Base-by-base conservation (phyloP, 1,140 invertebrate species). In the Triops longicaudatus region DNA sequence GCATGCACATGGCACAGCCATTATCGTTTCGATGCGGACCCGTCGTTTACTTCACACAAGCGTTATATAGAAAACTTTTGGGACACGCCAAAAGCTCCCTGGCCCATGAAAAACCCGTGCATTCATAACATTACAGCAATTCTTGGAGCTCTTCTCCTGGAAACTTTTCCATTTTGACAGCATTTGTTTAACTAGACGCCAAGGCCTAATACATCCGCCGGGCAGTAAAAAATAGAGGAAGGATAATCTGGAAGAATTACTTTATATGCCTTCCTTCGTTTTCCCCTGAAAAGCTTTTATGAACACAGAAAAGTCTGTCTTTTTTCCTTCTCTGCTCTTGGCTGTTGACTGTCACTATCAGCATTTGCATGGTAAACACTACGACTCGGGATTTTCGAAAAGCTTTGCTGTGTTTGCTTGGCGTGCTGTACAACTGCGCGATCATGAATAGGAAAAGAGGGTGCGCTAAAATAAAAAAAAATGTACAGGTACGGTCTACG, bases 21-120 rank as follows among this genome's bases (percentile, higher is more conserved):
- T 63, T 63, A 63, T 63, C 50, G 50, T 63, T 63, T 63, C 50
- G 50, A 63, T 63, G 50, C 50, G 50, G 50, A 63, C 50, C 50
- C 50, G 10, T 63, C 50, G 50, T 63, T 63, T 63, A 63, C 50
- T 63, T 63, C 50, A 63, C 50, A 63, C 50, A 63, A 63, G 22
- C 50, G 50, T 22, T 63, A 63, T 63, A 63, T 22, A 63, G 50
- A 63, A 63, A 63, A 63, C 50, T 63, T 63, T 22, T n/a, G 50
- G 50, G 50, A 63, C 50, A 63, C 50, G 50, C 50, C 50, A 63
- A 63, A 63, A 22, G 22, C 50, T 63, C 50, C 50, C 14, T n/a
- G 50, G 50, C 50, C 50, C 50, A 63, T 63, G 50, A 22, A 63
- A 63, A 63, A 63, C 22, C 50, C 50, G 17, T 63, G 50, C 50